Percentiles rank a stretch among this genome's conserved stretches.
Conservation (phyloP, 2,888 invertebrate genomes). For the Stenoptilia bipunctidactyla region DNA sequence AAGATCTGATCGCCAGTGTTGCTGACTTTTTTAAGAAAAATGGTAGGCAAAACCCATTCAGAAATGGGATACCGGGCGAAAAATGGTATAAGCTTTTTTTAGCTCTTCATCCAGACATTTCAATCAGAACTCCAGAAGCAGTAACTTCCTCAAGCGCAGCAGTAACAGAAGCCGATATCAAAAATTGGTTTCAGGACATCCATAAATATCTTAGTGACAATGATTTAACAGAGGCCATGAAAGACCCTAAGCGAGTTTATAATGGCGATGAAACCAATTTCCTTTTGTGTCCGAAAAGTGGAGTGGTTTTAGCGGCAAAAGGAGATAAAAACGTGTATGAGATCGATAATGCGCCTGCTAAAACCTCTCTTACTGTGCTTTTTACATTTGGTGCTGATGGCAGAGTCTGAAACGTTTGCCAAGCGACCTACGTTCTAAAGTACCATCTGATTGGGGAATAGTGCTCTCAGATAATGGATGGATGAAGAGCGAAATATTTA, state of each 20-base stretch:
- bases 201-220: slow-evolving; percentile 15
- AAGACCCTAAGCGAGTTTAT: no score
- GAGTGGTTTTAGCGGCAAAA: no score
- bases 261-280: no score
- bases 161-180: slow-evolving; percentile 20
- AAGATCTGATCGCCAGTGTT: slow-evolving; percentile 7
- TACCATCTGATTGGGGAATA: no score
- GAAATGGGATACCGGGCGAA: no score
- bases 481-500: background rate
- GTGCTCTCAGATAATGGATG: background rate
- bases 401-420: background rate
- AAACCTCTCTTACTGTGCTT: slow-evolving; percentile 5
- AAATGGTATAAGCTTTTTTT: slow-evolving; percentile 20
- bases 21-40: slow-evolving; percentile 8
- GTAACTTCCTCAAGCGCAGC: slow-evolving; percentile 21
- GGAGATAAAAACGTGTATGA: slow-evolving; percentile 7
- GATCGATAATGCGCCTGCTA: slow-evolving; percentile 1
- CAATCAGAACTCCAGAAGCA: slow-evolving; percentile 17
- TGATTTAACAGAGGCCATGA: slow-evolving; percentile 13
- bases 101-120: slow-evolving; percentile 18
- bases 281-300: no score
- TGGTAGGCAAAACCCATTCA: slow-evolving; percentile 2
- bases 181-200: slow-evolving; percentile 19
- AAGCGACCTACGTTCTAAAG: no score
- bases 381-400: no score